Conservation (phyloP, 2,113 vertebrate species). For the Apodemus speciosus region DNA sequence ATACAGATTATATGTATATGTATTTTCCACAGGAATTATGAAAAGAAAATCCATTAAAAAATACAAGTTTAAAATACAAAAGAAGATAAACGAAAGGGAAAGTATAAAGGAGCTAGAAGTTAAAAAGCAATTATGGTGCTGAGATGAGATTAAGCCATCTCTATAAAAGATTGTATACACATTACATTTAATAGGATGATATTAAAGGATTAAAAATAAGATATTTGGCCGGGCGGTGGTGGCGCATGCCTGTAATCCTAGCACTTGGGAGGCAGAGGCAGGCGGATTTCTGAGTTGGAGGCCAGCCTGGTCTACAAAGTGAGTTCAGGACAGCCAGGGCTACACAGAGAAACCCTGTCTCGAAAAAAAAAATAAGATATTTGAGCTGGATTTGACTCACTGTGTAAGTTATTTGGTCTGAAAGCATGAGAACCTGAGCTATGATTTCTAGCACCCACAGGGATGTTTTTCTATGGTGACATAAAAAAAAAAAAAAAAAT, state of each 20-base stretch:
- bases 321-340: too few species aligned
- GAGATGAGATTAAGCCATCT: background rate
- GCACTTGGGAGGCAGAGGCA: too few species aligned
- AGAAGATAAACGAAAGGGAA: background rate
- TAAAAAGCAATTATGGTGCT: background rate
- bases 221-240: too few species aligned
- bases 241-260: too few species aligned
- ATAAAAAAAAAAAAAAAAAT: too few species aligned
- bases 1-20: background rate
- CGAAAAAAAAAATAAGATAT: background rate
- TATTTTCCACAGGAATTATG: background rate
- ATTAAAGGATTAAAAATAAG: background rate
- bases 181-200: background rate
- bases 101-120: background rate
- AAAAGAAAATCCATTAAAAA: background rate
- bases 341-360: too few species aligned
- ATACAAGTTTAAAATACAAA: background rate
- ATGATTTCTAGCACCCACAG: background rate
- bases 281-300: too few species aligned
- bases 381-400: background rate
- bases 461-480: background rate
- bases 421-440: background rate
- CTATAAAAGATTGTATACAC: too few species aligned
- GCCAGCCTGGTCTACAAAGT: too few species aligned
- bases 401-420: background rate